Evolutionary conservation across 2,113 vertebrate genomes (phyloP).

Genomic region (Atlantisia rogersi): DNA sequence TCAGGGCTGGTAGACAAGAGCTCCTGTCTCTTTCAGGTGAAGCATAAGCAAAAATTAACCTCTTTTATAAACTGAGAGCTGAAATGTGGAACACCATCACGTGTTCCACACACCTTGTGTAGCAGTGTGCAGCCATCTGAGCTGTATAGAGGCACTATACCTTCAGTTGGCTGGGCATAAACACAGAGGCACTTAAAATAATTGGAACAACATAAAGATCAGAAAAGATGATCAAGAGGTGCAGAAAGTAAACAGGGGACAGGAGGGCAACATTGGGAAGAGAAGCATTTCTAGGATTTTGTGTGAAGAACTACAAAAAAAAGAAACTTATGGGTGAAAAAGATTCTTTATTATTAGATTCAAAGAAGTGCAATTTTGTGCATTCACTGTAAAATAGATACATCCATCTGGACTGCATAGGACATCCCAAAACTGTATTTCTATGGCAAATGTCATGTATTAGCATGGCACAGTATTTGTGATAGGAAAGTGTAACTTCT

Average conservation of each 20-base stretch:
- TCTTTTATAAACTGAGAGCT: background rate
- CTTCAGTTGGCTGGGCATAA: background rate
- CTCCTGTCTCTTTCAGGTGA: background rate
- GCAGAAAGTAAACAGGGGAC: background rate
- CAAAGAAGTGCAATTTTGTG: background rate
- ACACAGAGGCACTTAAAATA: background rate
- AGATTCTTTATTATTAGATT: background rate
- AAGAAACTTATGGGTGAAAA: background rate
- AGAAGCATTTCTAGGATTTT: background rate
- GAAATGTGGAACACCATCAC: background rate
- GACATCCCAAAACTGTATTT: background rate
- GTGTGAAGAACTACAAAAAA: background rate
- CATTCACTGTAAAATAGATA: background rate
- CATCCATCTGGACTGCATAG: accelerated
- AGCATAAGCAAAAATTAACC: background rate
- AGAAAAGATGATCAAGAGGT: background rate
- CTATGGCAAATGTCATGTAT: background rate
- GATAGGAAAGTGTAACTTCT: background rate
- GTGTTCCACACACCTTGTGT: background rate
- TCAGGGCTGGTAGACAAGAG: background rate
- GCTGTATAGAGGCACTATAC: background rate
- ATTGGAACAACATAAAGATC: background rate
- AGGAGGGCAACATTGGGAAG: background rate
- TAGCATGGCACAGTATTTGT: background rate
- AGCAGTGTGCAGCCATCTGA: background rate